These are phyloP conservation scores for Calephelis perditalis DNA, from an alignment of 2,888 invertebrate genomes.

Conservation along the genomic window DNA sequence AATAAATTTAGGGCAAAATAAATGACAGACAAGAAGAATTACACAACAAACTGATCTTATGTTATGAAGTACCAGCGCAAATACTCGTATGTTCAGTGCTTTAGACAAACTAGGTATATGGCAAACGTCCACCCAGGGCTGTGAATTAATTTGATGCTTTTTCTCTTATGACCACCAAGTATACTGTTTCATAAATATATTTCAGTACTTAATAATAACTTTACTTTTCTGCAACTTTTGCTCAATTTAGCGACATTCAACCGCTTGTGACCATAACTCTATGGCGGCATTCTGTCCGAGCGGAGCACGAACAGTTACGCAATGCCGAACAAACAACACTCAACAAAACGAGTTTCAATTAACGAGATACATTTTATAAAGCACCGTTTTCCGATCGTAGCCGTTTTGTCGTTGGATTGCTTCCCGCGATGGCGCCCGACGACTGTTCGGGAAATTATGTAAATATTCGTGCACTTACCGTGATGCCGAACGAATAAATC, in stretches of 20 bases:
- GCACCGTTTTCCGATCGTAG: conserved; percentile 1
- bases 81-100: no score
- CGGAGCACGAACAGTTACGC: neutral
- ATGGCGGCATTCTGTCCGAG: neutral
- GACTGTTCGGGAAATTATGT: conserved; percentile 19
- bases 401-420: conserved; percentile 4
- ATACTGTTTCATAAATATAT: no score
- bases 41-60: no score
- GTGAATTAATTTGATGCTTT: no score
- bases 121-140: no score
- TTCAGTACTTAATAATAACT: no score
- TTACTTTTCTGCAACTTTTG: no score
- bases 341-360: conserved; percentile 9
- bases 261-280: neutral
- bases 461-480: conserved; percentile 22
- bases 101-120: no score
- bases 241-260: neutral
- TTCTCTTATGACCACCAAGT: no score
- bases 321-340: conserved; percentile 2
- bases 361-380: conserved; percentile 10
- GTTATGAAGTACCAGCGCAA: no score
- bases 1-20: no score
- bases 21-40: no score
- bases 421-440: conserved; percentile 10
- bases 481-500: conserved; percentile 16